These are phyloP conservation scores for Pygmarrhopalites habei DNA, from an alignment of 1,140 invertebrate species.

Conservation along the genomic window DNA sequence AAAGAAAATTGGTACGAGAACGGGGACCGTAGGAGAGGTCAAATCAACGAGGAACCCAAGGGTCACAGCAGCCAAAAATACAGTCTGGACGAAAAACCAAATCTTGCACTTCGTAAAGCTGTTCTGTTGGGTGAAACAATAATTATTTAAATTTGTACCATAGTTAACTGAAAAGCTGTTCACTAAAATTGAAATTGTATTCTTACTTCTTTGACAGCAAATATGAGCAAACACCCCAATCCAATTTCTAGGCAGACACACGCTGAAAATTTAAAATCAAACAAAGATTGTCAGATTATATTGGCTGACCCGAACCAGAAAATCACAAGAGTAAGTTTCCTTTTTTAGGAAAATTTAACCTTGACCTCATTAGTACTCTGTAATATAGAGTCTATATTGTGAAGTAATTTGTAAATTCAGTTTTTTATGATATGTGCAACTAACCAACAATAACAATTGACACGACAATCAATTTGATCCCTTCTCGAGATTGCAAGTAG, in stretches of 20 bases:
- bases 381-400: not conserved
- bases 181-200: not conserved
- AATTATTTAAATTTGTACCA: not conserved
- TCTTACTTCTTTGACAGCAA: not conserved
- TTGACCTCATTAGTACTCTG: not conserved
- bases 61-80: not conserved
- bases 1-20: not conserved
- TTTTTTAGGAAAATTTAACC: not conserved
- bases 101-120: conserved; percentile 4
- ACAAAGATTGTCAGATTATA: too few species aligned
- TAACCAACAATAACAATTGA: not conserved
- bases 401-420: not conserved
- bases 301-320: not conserved
- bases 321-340: not conserved
- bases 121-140: not conserved
- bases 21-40: not conserved
- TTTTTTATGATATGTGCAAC: not conserved
- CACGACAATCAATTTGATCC: not conserved
- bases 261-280: not conserved
- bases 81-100: conserved; percentile 6
- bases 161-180: not conserved
- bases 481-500: not conserved
- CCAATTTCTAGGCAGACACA: not conserved
- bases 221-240: not conserved
- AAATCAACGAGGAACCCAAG: not conserved